Base-by-base conservation (phyloP, 1,140 invertebrate species). In the Atta texana region DNA sequence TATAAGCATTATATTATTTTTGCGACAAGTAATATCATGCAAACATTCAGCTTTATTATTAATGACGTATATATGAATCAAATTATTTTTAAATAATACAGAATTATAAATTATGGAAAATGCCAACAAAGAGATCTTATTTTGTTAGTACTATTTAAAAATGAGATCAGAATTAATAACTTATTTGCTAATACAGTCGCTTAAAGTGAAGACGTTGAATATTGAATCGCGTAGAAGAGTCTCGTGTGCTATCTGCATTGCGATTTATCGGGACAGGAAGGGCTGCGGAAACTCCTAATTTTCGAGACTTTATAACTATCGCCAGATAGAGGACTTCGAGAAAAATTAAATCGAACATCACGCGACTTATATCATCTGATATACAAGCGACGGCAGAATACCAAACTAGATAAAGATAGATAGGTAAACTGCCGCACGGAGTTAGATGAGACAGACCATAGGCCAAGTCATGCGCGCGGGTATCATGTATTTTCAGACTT, bases 401-500 rank as follows among this genome's bases (percentile, higher is more conserved):
- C 85, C 64, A 81, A 90, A 91, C 64, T 84, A 88, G 78, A 91
- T 91, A 88, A 81, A 90, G 90, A 61, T 84, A 88, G 78, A 91
- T 91, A 88, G 78, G 88, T 91, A 91, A 91, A 88, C 71, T 57
- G 49, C 80, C 64, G 86, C 61, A 69, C 34, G n/a, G 49, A 39
- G 55, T 57, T 59, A 63, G 51, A 61, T 66, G 76, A 12, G 18
- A 44, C 74, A 69, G 21, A 64, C 51, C 51, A 81, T 44, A 66
- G 59, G 69, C 81, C 87, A 85, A 91, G 87, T 90, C 88, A 90
- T 88, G 89, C 82, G 85, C 82, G 28, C 74, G 51, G 44, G 63
- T 55, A 68, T 90, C 87, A 82, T 91, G 89, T 92, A 84, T 92
- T 92, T 91, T 89, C 78, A 55, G 69, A 88, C 86, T 85, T 87